Evolutionary conservation across 2,888 invertebrate species (phyloP), one percentile per base, ranked within the genome.

Genomic region (Lasioglossum villosulum): DNA sequence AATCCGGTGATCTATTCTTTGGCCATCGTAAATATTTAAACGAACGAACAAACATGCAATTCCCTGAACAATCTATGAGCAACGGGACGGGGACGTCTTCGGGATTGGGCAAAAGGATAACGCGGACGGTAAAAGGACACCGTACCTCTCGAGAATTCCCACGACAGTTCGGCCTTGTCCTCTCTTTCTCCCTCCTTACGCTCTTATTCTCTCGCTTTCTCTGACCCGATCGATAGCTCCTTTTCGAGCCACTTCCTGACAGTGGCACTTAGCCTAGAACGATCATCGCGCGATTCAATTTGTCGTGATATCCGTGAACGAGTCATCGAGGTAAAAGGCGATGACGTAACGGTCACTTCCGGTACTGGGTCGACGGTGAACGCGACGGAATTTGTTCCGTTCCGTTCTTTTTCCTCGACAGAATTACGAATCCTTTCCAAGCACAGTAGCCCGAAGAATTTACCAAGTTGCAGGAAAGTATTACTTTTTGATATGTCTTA

Each of bases 161-260:
- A 56, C 73, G 78, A 78, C 48, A 63, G 59, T 79, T 79, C 81
- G 68, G 42, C 76, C 84, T 83, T 78, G 59, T 80, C 75, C 68
- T 78, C 74, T 19, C 68, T 27, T 5, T 59, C 59, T 59, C n/a
- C 12, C 56, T 27, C 27, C 12, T 42, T 42, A 42, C 59, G 14
- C 27, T 59, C 27, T 27, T 14, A 27, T 5, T 23, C 27, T 59
- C 68, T 34, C 4, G 23, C 68, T 52, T 23, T 30, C 66, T 14
- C 23, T 12, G 30, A n/a, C 52, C 48, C 77, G 89, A 89, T 88
- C 88, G 87, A 88, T 87, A 82, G 56, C 27, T 48, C 82, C 84
- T 89, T 80, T 89, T 84, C 87, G 72, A 86, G 87, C 80, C 78
- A 76, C 84, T 80, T 89, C 66, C 84, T 75, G 81, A 82, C 88